These are phyloP conservation scores for Micromys minutus DNA, from an alignment of 2,113 vertebrate species.

Conservation along the genomic window DNA sequence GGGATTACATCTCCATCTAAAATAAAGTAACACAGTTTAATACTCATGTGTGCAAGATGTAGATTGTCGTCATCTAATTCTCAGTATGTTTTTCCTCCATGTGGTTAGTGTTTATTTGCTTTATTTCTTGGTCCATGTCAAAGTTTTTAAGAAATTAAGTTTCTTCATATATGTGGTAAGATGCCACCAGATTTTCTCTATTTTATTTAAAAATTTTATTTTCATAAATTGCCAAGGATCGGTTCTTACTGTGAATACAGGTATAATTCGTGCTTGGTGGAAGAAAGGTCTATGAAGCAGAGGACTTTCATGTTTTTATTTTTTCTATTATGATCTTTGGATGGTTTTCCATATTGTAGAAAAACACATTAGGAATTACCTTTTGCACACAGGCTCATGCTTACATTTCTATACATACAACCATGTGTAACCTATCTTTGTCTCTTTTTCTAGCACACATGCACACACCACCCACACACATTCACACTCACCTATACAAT, in stretches of 20 bases:
- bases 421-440: neutral
- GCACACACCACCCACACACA: neutral
- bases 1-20: slow-evolving; percentile 35
- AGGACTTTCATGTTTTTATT: slow-evolving; percentile 27
- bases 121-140: neutral
- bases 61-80: slow-evolving; percentile 19
- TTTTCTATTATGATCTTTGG: slow-evolving; percentile 18
- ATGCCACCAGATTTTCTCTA: slow-evolving; percentile 2
- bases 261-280: slow-evolving; percentile 14
- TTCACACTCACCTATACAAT: neutral
- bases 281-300: neutral
- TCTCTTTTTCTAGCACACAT: neutral
- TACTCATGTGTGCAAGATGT: slow-evolving; percentile 25
- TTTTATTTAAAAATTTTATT: slow-evolving; percentile 45
- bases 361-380: neutral
- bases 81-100: neutral
- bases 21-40: slow-evolving; percentile 26
- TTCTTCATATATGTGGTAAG: slow-evolving; percentile 3
- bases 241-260: slow-evolving; percentile 15
- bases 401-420: neutral
- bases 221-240: slow-evolving; percentile 36
- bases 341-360: slow-evolving; percentile 6
- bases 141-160: neutral
- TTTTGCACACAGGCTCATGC: neutral
- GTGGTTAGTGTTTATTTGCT: slow-evolving; percentile 41